These are phyloP conservation scores for Acrobasis suavella DNA, from an alignment of 2,888 invertebrate species.

Conservation along the genomic window DNA sequence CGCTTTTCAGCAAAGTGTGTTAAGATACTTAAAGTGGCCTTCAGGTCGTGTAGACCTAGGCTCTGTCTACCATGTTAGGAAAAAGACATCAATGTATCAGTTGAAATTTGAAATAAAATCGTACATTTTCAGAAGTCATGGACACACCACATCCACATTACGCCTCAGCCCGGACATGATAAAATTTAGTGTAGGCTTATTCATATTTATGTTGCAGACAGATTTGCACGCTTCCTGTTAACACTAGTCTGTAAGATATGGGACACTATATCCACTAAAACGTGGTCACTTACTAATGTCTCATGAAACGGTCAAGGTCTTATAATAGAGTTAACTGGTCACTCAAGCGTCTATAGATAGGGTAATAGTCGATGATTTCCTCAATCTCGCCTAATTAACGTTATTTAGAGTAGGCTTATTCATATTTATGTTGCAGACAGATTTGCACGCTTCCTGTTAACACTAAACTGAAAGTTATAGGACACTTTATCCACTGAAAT, in stretches of 20 bases:
- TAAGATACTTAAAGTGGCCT: too few species aligned
- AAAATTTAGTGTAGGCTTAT: constrained; percentile 34
- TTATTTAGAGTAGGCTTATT: constrained; percentile 32
- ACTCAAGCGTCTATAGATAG: too few species aligned
- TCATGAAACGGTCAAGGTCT: too few species aligned
- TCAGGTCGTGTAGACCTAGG: too few species aligned
- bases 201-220: constrained; percentile 35
- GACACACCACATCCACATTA: constrained; percentile 29
- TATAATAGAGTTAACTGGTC: too few species aligned
- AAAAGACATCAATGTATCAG: too few species aligned
- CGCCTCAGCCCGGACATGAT: constrained; percentile 32
- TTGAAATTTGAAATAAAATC: neutral
- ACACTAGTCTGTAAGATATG: constrained; percentile 14
- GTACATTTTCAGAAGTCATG: constrained; percentile 7
- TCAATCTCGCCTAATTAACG: too few species aligned
- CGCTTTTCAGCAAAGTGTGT: too few species aligned
- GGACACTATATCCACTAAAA: neutral
- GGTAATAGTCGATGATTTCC: too few species aligned
- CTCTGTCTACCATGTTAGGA: too few species aligned
- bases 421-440: constrained; percentile 36
- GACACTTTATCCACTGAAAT: too few species aligned
- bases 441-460: constrained; percentile 21
- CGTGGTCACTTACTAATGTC: too few species aligned
- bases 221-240: constrained; percentile 23
- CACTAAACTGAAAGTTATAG: constrained; percentile 13